Evolutionary conservation across 92 coral and sea anemone species (phyloP), one percentile per base, ranked within the genome.

Genomic region (Porites cylindrica): DNA sequence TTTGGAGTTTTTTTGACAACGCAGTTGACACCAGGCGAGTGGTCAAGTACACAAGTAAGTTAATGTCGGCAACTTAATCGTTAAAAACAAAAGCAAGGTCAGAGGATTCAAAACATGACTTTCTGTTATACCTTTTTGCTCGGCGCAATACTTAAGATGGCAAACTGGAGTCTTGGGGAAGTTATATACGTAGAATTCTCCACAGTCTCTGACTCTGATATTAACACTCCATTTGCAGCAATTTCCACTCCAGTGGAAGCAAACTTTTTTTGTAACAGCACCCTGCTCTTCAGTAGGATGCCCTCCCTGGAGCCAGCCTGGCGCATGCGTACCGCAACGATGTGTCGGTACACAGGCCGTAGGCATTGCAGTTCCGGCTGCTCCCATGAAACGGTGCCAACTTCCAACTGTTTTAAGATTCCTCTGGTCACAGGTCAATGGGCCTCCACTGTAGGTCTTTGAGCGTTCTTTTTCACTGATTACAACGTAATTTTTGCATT

Each of bases 401-500:
- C 16, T 4, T 56, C 61, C 61, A 56, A 56, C 61, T 56, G 61
- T 56, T 14, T 10, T 10, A 10, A 62, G 50, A 64, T 75, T 62
- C 64, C 58, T 75, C 11, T 18, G 38, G 79, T 75, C 79, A 79
- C 80, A 70, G 13, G 61, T 14, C 61, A 56, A 56, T 10, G 9
- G 11, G 17, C 70, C 77, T 4, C 59, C 59, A 0, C 7, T 14
- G 58, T 64, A 26, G 50, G 63, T 38, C 38, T 38, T 78, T 13
- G 89, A 85, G 13, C 89, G 89, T 8, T 65, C 70, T 20, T 3
- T 20, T 20, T 85, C 84, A 14, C 62, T 78, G 17, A 59, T 76
- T 10, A 77, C 43, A 54, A 66, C 80, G 13, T 69, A 78, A 26
- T 43, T 18, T 67, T 85, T 85, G 83, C 89, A 85, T 75, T 85